Percentiles rank a stretch among this genome's conserved stretches.
Evolutionary conservation across 64 coral and sea anemone species (phyloP).

Genomic region (Stylophora pistillata): DNA sequence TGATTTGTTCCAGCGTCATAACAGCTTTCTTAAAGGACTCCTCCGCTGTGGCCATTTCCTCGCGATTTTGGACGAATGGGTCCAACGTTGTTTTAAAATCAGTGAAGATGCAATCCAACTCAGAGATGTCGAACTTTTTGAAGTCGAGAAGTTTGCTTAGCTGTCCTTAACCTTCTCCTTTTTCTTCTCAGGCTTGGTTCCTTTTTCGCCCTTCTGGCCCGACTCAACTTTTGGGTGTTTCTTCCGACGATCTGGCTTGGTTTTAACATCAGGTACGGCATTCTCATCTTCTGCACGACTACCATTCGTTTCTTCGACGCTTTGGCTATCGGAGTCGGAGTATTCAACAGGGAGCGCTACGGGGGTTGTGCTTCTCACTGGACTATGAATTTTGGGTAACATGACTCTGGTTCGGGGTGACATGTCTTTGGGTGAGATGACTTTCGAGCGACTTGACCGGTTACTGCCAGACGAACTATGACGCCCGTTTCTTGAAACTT

Average conservation of each 20-base stretch:
- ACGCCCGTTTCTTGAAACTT: constrained; percentile 99
- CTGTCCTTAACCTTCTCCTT: not conserved
- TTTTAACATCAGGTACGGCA: no score
- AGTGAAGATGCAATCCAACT: constrained; percentile 74
- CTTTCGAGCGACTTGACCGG: no score
- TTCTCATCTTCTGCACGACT: no score
- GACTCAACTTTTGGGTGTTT: not conserved
- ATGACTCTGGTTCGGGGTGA: no score
- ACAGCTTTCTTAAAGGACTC: constrained; percentile 82
- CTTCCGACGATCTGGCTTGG: no score
- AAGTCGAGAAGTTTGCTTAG: constrained; percentile 44
- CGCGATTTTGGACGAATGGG: constrained; percentile 83
- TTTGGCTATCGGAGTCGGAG: no score
- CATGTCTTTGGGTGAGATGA: no score
- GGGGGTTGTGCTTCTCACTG: no score
- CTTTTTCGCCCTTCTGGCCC: not conserved
- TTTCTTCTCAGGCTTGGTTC: not conserved
- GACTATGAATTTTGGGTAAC: no score
- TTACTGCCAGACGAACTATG: no score
- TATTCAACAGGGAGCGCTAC: no score
- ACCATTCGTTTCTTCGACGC: no score
- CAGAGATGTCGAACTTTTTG: constrained; percentile 69
- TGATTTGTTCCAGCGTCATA: constrained; percentile 55
- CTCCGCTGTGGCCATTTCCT: constrained; percentile 72
- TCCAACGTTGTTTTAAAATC: constrained; percentile 68